phyloP scores from a whole-genome alignment of 2,888 invertebrate genomes.

The Pharmacophagus antenor region DNA sequence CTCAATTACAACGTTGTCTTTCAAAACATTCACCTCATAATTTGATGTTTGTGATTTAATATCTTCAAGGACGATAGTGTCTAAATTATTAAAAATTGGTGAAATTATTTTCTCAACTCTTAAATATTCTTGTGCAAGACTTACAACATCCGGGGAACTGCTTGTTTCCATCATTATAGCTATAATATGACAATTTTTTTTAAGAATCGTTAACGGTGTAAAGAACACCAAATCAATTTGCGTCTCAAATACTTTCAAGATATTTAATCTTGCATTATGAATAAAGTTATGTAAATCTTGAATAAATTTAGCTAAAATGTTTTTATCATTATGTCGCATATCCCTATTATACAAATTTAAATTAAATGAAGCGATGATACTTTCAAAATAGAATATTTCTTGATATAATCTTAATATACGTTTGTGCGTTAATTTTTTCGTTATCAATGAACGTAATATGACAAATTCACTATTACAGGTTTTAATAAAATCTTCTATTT shows the following conservation, averaged over 20 bases:
- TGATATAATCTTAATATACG: slow-evolving; percentile 63
- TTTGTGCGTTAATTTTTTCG: slow-evolving; percentile 56
- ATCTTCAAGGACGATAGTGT: slow-evolving; percentile 30
- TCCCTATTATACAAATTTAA: slow-evolving; percentile 41
- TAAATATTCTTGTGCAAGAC: slow-evolving; percentile 37
- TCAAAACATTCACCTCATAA: slow-evolving; percentile 31
- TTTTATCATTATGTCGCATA: slow-evolving; percentile 48
- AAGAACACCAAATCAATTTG: slow-evolving; percentile 52
- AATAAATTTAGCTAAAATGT: slow-evolving; percentile 49
- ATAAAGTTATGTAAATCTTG: slow-evolving; percentile 52
- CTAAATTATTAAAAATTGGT: slow-evolving; percentile 38
- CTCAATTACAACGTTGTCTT: slow-evolving; percentile 29
- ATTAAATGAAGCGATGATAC: slow-evolving; percentile 52
- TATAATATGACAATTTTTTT: neutral
- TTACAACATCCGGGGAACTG: slow-evolving; percentile 38
- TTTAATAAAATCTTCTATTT: slow-evolving; percentile 59
- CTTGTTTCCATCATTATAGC: neutral
- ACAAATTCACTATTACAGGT: slow-evolving; percentile 60
- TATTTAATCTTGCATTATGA: slow-evolving; percentile 45
- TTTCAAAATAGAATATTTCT: slow-evolving; percentile 54
- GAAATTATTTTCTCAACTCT: slow-evolving; percentile 35
- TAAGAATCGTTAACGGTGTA: slow-evolving; percentile 1
- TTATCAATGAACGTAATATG: slow-evolving; percentile 53
- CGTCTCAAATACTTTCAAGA: slow-evolving; percentile 52
- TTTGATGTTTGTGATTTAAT: slow-evolving; percentile 19